Conservation (phyloP, 1,140 invertebrate species). For the Drosophila pseudoananassae region DNA sequence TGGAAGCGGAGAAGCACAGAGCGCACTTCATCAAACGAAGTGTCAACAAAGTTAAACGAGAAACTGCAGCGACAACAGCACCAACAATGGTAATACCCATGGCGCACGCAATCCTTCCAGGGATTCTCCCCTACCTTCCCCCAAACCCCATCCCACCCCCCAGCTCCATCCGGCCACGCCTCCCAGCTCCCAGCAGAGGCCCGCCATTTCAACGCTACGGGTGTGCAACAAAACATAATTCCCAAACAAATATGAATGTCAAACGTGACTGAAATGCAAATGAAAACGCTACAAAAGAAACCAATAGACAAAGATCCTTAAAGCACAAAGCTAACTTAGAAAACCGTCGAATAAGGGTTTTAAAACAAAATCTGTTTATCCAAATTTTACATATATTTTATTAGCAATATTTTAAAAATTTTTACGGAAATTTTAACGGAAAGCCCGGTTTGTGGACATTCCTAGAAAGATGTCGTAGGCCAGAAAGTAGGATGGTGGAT, state of each 20-base stretch:
- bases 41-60: constrained; percentile 76
- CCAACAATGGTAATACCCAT: constrained; percentile 56
- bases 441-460: not conserved
- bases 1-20: constrained; percentile 23
- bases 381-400: no score
- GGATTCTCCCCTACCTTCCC: no score
- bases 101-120: constrained; percentile 54
- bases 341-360: no score
- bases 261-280: constrained; percentile 76
- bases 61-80: constrained; percentile 61
- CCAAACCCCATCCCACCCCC: no score
- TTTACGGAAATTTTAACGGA: no score
- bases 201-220: constrained; percentile 14
- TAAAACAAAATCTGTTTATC: no score
- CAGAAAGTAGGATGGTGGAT: no score
- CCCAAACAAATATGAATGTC: constrained; percentile 76
- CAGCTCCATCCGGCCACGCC: not conserved
- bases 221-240: constrained; percentile 60
- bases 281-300: constrained; percentile 24
- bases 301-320: constrained; percentile 19
- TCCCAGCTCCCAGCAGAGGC: constrained; percentile 5
- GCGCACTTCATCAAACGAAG: constrained; percentile 72
- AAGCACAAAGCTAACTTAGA: not conserved
- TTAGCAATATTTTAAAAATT: no score
- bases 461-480: not conserved